Percentiles rank a stretch among this genome's conserved stretches.
These are phyloP conservation scores for Hydractinia echinata DNA, from an alignment of 30 jellyfish, hydroid and myxozoan species.

Conservation along the genomic window DNA sequence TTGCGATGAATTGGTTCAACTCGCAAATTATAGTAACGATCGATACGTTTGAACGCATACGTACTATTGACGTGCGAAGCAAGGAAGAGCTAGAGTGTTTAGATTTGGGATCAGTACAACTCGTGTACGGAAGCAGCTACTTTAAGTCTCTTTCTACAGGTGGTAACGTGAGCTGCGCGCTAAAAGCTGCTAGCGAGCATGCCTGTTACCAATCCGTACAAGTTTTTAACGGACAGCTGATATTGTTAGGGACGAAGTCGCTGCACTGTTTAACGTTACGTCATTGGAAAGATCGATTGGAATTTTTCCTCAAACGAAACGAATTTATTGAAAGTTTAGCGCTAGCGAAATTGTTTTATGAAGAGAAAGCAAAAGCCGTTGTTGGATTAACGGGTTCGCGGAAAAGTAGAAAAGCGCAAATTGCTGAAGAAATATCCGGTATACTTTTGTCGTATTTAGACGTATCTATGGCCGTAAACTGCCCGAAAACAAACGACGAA, in stretches of 20 bases:
- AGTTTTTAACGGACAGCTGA: conserved; percentile 87
- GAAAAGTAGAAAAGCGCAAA: conserved; percentile 38
- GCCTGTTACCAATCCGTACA: conserved; percentile 97
- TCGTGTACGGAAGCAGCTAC: conserved; percentile 96
- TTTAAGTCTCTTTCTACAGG: conserved; percentile 96
- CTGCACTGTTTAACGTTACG: conserved; percentile 84
- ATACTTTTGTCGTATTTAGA: conserved; percentile 71
- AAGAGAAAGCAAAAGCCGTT: conserved; percentile 92
- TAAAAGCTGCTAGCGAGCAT: conserved; percentile 89
- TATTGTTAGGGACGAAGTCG: conserved; percentile 91
- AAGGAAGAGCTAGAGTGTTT: conserved; percentile 90
- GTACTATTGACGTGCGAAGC: conserved; percentile 74
- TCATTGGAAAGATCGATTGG: conserved; percentile 91
- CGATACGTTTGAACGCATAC: conserved; percentile 76
- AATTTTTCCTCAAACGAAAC: conserved; percentile 82
- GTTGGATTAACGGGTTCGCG: conserved; percentile 69
- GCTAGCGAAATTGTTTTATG: conserved; percentile 74
- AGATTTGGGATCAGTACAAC: conserved; percentile 81
- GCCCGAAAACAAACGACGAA: conserved; percentile 88
- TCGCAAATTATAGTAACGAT: conserved; percentile 78
- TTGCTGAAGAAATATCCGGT: conserved; percentile 83
- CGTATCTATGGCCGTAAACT: conserved; percentile 79
- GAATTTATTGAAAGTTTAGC: conserved; percentile 77
- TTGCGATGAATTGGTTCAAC: conserved; percentile 86
- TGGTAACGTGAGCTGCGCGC: conserved; percentile 94